phyloP scores from a whole-genome alignment of 2,888 invertebrate species.

The Ectemnius continuus region DNA sequence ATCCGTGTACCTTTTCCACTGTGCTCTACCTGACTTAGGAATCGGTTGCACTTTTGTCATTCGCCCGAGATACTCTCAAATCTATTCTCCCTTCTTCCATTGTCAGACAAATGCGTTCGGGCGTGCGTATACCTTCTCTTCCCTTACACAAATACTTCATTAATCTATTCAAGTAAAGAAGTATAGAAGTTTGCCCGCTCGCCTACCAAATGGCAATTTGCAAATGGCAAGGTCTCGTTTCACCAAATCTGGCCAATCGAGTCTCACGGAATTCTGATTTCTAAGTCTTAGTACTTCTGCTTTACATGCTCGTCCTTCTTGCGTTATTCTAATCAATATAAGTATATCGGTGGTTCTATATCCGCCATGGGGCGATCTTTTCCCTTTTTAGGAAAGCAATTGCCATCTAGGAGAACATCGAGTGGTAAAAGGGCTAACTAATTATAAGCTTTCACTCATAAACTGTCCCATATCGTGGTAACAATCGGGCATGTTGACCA shows the following conservation, averaged over 20 bases:
- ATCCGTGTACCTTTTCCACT: conserved; percentile 25
- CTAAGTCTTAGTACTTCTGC: conserved; percentile 14
- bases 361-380: no score
- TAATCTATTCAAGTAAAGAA: neutral
- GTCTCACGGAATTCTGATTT: conserved; percentile 28
- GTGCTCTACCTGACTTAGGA: neutral
- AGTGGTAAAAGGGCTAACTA: no score
- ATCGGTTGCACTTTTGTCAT: neutral
- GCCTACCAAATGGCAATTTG: conserved; percentile 43
- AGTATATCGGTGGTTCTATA: no score
- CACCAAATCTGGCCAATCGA: conserved; percentile 45
- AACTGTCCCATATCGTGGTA: no score
- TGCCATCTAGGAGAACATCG: no score
- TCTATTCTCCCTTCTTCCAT: neutral
- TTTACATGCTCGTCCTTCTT: conserved; percentile 15
- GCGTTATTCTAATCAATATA: no score
- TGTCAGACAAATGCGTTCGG: neutral
- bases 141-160: neutral
- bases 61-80: neutral
- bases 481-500: no score
- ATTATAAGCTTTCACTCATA: no score
- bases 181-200: conserved; percentile 4
- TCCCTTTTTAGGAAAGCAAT: no score
- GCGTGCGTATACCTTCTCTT: neutral
- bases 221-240: conserved; percentile 42